Evolutionary conservation across 2,113 vertebrate species (phyloP), one percentile per base, ranked within the genome.

Genomic region (Kryptolebias marmoratus): DNA sequence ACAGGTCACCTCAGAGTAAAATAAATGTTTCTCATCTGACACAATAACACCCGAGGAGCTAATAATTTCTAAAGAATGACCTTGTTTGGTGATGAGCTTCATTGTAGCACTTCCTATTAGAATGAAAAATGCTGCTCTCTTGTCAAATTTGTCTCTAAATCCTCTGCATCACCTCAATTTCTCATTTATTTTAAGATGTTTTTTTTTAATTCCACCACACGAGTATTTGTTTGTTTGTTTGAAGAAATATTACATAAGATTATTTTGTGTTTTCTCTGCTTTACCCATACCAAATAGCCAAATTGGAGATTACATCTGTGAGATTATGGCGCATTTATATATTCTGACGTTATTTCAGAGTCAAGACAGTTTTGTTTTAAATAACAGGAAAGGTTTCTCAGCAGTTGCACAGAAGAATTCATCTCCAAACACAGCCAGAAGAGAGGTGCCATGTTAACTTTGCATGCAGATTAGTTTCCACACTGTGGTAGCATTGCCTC

Each of bases 391-490:
- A 45, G 48, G 22, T 71, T 62, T 74, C 31, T 28, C 9, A 47
- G 55, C 67, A 58, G 49, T 27, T 14, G 47, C 32, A 1, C 28
- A 50, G 59, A 32, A 49, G 27, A 31, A 49, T 28, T 11, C 60
- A 15, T 70, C 52, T 47, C 39, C 50, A 59, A 47, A 14, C 39
- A 42, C 48, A 49, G 65, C 45, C 73, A 64, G 71, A 49, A 31
- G 53, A 71, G 65, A 71, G 52, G 61, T 74, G 68, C 48, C 63
- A 54, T 65, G 77, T 72, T 80, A 65, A 67, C 78, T 65, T 56
- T 77, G 65, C 67, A 79, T 75, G 64, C 66, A 55, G 61, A 77
- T 85, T 68, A 73, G 50, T 69, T 63, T 65, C 73, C 59, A 75
- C 73, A 9, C 68, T 44, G 47, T 11, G 45, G 75, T n/a, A 76